Evolutionary conservation across 1,140 invertebrate genomes (phyloP), one percentile per base, ranked within the genome.

Genomic region (Cataglyphis hispanica): DNA sequence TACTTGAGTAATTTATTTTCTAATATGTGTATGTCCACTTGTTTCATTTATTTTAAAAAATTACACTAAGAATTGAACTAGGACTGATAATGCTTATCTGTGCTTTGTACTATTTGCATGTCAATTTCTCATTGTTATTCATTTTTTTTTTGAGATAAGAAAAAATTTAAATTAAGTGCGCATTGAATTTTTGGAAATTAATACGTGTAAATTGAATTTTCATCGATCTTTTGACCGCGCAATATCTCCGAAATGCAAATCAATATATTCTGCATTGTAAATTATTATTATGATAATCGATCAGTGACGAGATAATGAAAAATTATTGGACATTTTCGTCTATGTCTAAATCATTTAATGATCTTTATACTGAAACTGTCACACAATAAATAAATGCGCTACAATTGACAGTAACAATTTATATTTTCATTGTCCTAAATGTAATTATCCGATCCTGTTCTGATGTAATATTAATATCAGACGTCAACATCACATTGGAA

Each of bases 111-210:
- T 27, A 61, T 61, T 61, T 61, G 22, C 13, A 19, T 40, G 16
- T 58, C 0, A 76, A 61, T 76, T 76, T 53, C 27, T 56, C 10
- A 19, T 61, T 61, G 53, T 22, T 72, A 72, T 19, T 27, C 40
- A 63, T 43, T 76, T 76, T 43, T 43, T 76, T 76, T 43, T 1
- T 61, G 74, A 61, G 19, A 25, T 22, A 34, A 50, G 4, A 19
- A 50, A 50, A 64, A 77, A 50, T 43, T 50, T 50, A 13, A 6
- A 25, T 1, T 60, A 34, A n/a, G n/a, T n/a, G n/a, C 11, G 43
- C 2, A n/a, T 64, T n/a, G 1, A n/a, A 31, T 31, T 63, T 63
- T 31, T 31, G 2, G 11, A 66, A 46, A 64, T 46, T 66, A 43
- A 2, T 37, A 43, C 16, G 11, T 77, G 7, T 13, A 43, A 64